Conservation (phyloP, 2,113 vertebrate species). For the Budorcas taxicolor region DNA sequence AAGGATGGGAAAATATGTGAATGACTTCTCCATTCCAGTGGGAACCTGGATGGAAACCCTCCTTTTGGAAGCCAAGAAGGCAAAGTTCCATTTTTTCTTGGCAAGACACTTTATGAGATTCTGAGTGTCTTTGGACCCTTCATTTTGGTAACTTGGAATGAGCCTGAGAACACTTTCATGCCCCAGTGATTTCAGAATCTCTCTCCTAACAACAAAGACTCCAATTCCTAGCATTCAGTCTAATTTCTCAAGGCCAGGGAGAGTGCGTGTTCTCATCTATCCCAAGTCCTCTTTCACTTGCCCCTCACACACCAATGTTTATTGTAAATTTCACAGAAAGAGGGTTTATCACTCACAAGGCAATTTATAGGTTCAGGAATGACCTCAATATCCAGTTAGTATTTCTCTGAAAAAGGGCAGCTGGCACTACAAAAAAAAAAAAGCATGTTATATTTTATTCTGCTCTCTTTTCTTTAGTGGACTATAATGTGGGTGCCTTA, state of each 20-base stretch:
- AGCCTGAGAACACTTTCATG: constrained; percentile 60
- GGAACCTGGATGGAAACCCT: constrained; percentile 60
- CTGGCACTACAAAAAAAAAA: neutral
- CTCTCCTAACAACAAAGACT: neutral
- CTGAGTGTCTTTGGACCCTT: constrained; percentile 52
- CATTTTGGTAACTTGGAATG: constrained; percentile 42
- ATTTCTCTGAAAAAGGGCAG: neutral
- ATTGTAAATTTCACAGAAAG: neutral
- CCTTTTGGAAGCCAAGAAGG: constrained; percentile 65
- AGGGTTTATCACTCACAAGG: neutral
- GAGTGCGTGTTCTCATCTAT: neutral
- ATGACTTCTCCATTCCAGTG: constrained; percentile 54
- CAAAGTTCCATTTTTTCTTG: constrained; percentile 69
- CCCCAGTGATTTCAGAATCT: constrained; percentile 26
- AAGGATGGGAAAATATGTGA: constrained; percentile 70
- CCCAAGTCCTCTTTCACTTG: neutral
- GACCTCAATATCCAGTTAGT: neutral
- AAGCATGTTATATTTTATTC: neutral
- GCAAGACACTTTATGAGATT: constrained; percentile 55
- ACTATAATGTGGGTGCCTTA: neutral
- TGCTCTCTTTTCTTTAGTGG: neutral
- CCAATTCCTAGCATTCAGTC: neutral
- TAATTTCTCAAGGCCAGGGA: neutral
- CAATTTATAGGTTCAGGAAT: neutral
- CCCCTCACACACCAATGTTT: neutral